These are phyloP conservation scores for Agrotis clavis DNA, from an alignment of 2,888 invertebrate genomes.

Conservation along the genomic window DNA sequence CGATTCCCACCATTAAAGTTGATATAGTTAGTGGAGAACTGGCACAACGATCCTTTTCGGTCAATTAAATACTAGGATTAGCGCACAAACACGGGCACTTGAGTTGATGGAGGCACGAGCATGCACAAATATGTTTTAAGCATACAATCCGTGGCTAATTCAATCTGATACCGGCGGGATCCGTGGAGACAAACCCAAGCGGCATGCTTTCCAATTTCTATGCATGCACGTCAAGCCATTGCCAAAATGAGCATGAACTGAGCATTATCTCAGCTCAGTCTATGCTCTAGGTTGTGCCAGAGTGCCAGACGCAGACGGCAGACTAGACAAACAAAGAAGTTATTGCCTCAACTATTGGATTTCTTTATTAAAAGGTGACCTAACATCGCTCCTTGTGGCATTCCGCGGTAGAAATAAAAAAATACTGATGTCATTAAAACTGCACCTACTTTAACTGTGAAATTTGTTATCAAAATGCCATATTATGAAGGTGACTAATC, in stretches of 20 bases:
- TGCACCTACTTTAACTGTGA: constrained; percentile 5
- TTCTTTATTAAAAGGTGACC: background rate
- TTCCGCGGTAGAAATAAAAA: background rate
- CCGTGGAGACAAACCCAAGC: too few species aligned
- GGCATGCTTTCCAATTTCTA: too few species aligned
- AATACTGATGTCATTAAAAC: constrained; percentile 2
- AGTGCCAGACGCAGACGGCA: too few species aligned
- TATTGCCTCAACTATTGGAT: background rate
- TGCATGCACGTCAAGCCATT: too few species aligned
- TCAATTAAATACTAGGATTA: constrained; percentile 60
- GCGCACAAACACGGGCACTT: constrained; percentile 40
- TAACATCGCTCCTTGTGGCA: constrained; percentile 20
- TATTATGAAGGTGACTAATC: constrained; percentile 22
- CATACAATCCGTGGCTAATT: too few species aligned
- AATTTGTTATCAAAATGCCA: constrained; percentile 15
- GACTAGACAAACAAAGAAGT: background rate
- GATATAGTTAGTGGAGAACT: constrained; percentile 36
- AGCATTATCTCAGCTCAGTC: too few species aligned
- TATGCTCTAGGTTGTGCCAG: too few species aligned
- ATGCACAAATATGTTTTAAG: too few species aligned
- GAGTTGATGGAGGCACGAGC: constrained; percentile 9
- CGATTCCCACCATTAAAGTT: constrained; percentile 48
- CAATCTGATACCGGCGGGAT: too few species aligned
- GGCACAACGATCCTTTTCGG: constrained; percentile 64
- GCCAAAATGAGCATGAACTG: too few species aligned